Conservation (phyloP, 2,888 invertebrate genomes). For the Gymnosoma rotundatum region DNA sequence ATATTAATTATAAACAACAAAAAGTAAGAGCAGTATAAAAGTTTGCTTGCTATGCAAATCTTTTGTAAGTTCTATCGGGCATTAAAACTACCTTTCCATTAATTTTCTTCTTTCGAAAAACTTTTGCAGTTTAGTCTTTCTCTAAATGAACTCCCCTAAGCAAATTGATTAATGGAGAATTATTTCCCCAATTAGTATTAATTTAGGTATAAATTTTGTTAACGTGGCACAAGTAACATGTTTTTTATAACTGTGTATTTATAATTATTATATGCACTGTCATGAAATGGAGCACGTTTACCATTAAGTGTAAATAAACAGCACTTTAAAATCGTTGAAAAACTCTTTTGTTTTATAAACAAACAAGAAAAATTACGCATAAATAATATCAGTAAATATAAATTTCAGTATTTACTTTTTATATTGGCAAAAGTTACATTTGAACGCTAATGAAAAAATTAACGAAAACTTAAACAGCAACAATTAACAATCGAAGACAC, state of each 20-base stretch:
- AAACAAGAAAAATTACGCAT: slow-evolving; percentile 2
- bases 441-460: slow-evolving; percentile 16
- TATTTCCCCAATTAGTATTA: no score
- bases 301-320: neutral
- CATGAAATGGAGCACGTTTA: neutral
- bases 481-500: slow-evolving; percentile 1
- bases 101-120: no score
- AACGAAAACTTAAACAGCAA: slow-evolving; percentile 3
- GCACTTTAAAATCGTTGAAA: slow-evolving; percentile 7
- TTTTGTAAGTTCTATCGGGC: no score
- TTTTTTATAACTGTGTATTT: neutral
- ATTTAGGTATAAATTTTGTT: no score
- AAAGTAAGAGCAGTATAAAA: no score
- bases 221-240: neutral
- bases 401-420: slow-evolving; percentile 20
- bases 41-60: no score
- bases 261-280: slow-evolving; percentile 6
- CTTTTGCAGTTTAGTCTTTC: no score
- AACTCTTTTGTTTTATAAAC: slow-evolving; percentile 3
- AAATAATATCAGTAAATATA: slow-evolving; percentile 8
- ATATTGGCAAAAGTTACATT: slow-evolving; percentile 1
- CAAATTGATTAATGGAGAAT: no score
- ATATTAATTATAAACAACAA: no score
- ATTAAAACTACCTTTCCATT: no score
- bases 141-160: no score